Conservation (phyloP, 2,888 invertebrate species). For the Thymelicus acteon region DNA sequence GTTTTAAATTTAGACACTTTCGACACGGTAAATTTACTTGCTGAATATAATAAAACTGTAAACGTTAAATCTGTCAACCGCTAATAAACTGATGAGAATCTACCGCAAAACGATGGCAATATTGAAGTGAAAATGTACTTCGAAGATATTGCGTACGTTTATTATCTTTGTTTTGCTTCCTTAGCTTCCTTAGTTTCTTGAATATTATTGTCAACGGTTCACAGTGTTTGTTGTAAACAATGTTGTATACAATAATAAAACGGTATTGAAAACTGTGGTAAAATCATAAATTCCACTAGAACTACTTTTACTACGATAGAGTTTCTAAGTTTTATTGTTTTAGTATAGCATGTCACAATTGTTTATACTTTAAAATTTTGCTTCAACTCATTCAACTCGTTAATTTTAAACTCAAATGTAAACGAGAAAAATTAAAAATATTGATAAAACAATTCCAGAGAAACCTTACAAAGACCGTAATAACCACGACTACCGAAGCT, state of each 20-base stretch:
- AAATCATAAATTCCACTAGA: not conserved
- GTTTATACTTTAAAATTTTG: too few relatives aligned
- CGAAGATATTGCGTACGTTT: not conserved
- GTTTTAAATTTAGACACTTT: not conserved
- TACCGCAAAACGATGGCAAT: constrained; percentile 14
- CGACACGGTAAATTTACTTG: not conserved
- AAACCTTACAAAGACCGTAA: constrained; percentile 47
- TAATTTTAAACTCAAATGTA: too few relatives aligned
- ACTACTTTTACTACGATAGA: not conserved
- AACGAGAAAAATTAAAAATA: not conserved
- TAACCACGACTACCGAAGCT: constrained; percentile 47
- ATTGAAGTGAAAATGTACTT: constrained; percentile 10
- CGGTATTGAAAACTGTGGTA: not conserved
- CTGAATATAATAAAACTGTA: not conserved
- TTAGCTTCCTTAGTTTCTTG: not conserved
- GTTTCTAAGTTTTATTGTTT: not conserved
- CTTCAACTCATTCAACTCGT: too few relatives aligned
- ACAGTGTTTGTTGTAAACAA: too few relatives aligned
- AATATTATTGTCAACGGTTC: not conserved
- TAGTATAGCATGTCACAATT: too few relatives aligned
- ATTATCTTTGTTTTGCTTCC: not conserved
- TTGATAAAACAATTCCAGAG: constrained; percentile 51
- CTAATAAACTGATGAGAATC: constrained; percentile 1
- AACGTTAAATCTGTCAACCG: constrained; percentile 4
- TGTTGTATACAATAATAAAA: not conserved